Percentiles rank a stretch among this genome's conserved stretches.
Conservation (phyloP, 2,888 invertebrate species). For the Drosophila affinis region DNA sequence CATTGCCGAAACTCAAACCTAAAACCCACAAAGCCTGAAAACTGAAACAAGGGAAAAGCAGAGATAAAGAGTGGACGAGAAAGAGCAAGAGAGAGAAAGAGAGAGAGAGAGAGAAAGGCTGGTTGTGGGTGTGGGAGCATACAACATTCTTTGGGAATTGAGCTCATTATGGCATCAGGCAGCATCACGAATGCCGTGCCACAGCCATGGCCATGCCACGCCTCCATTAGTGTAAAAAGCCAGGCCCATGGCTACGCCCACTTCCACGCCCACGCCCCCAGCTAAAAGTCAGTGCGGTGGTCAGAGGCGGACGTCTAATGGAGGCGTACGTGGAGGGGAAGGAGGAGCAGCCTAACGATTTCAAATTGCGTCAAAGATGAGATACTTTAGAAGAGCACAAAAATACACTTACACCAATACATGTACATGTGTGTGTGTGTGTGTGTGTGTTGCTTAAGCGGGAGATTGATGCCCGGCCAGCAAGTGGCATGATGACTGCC, state of each 20-base stretch:
- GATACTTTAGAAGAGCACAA: conserved; percentile 48
- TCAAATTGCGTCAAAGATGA: conserved; percentile 69
- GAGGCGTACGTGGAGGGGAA: conserved; percentile 22
- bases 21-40: conserved; percentile 33
- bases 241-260: conserved; percentile 52
- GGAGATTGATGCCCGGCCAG: conserved; percentile 70
- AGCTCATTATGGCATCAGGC: conserved; percentile 76
- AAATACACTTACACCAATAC: conserved; percentile 3
- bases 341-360: conserved; percentile 59
- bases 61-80: conserved; percentile 6
- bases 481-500: conserved; percentile 59
- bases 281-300: conserved; percentile 46
- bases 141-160: conserved; percentile 78
- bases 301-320: conserved; percentile 41
- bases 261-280: conserved; percentile 29
- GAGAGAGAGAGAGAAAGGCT: background rate
- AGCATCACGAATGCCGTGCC: conserved; percentile 52
- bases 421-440: conserved; percentile 16
- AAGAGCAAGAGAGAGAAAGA: background rate
- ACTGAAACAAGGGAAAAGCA: conserved; percentile 13
- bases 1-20: conserved; percentile 33
- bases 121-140: conserved; percentile 4
- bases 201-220: conserved; percentile 55
- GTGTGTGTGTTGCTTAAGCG: conserved; percentile 59
- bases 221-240: conserved; percentile 78